Evolutionary conservation across 2,113 vertebrate genomes (phyloP).

Genomic region (Regulus satrapa): DNA sequence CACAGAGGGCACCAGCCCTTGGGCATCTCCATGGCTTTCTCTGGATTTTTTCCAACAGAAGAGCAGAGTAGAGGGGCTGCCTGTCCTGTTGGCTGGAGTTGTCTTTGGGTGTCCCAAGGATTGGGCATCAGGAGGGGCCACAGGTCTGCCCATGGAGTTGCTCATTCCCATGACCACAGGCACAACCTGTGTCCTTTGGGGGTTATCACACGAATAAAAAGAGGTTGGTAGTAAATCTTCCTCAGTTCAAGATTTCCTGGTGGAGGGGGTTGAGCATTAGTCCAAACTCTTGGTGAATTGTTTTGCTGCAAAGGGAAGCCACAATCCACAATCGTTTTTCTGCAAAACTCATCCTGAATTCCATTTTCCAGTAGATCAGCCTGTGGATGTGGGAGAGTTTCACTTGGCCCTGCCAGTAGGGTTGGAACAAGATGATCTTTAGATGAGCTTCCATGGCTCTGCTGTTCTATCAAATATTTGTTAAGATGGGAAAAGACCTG

Average conservation of each 20-base stretch:
- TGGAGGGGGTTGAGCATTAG: neutral
- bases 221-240: neutral
- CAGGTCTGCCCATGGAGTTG: neutral
- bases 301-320: neutral
- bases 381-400: accelerated
- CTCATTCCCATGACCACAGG: accelerated
- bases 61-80: neutral
- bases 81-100: neutral
- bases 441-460: neutral
- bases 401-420: neutral
- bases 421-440: neutral
- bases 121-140: accelerated
- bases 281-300: neutral
- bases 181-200: neutral
- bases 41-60: neutral
- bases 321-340: too few relatives aligned
- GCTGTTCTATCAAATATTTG: neutral
- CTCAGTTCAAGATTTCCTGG: neutral
- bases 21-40: neutral
- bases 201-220: neutral
- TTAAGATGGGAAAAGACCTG: neutral
- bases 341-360: neutral
- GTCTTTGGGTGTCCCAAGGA: neutral
- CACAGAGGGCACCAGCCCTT: neutral
- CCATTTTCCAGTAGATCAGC: neutral